These are phyloP conservation scores for Nomada flava DNA, from an alignment of 2,888 invertebrate species.

Conservation along the genomic window DNA sequence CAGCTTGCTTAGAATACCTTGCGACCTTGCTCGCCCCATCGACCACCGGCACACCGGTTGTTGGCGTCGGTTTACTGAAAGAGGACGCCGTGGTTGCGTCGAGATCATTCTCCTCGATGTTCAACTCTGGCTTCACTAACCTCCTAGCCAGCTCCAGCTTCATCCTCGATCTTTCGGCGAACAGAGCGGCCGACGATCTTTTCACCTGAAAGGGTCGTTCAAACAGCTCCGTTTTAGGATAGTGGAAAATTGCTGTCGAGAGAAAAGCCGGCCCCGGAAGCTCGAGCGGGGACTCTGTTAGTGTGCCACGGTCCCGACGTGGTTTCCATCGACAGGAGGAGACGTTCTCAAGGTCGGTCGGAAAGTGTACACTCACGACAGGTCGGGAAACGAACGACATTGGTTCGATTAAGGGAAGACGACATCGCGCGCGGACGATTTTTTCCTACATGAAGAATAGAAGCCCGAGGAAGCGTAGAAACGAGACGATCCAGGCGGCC, in stretches of 20 bases:
- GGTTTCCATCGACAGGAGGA: slow-evolving; percentile 51
- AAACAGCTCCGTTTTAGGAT: slow-evolving; percentile 66
- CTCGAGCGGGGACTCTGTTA: slow-evolving; percentile 65
- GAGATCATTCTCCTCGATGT: slow-evolving; percentile 70
- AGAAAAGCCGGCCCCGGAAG: slow-evolving; percentile 53
- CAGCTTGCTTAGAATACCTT: slow-evolving; percentile 38
- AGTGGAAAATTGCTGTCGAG: slow-evolving; percentile 37
- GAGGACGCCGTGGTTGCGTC: slow-evolving; percentile 58
- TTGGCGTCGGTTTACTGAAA: slow-evolving; percentile 44
- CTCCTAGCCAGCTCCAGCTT: slow-evolving; percentile 80
- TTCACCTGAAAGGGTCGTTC: slow-evolving; percentile 80
- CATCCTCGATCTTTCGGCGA: slow-evolving; percentile 78
- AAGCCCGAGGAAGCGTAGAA: slow-evolving; percentile 74
- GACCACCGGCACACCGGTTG: slow-evolving; percentile 46
- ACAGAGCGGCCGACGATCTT: slow-evolving; percentile 73
- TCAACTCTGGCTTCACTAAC: slow-evolving; percentile 77
- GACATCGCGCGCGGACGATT: slow-evolving; percentile 29
- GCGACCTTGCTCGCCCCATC: slow-evolving; percentile 60
- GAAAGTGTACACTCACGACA: slow-evolving; percentile 38
- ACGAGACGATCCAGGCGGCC: slow-evolving; percentile 77
- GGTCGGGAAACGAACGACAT: slow-evolving; percentile 18
- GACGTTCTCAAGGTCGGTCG: slow-evolving; percentile 63
- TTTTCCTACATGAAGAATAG: slow-evolving; percentile 58
- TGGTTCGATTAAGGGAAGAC: slow-evolving; percentile 32
- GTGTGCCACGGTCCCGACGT: slow-evolving; percentile 62